A percentile compares a stretch with the other conserved stretches of the same genome.
Evolutionary conservation across 2,113 vertebrate genomes (phyloP).

Genomic region (Rallus limicola): DNA sequence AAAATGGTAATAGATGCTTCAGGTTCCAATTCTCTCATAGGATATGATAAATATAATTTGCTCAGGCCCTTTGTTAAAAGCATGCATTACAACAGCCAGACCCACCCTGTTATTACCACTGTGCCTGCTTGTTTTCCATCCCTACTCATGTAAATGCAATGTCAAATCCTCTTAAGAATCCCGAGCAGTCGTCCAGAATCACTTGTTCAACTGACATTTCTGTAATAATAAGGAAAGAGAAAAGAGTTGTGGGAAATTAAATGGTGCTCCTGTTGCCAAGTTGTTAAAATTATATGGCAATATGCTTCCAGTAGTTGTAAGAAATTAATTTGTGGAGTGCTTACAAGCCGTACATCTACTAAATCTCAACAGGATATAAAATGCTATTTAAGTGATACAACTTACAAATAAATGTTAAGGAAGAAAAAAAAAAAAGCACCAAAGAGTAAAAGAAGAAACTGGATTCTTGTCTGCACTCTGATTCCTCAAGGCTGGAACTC

Average conservation of each 20-base stretch:
- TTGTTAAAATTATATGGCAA: constrained; percentile 67
- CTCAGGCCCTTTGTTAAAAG: neutral
- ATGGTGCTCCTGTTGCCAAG: constrained; percentile 52
- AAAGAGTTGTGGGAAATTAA: constrained; percentile 68
- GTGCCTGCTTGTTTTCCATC: constrained; percentile 1
- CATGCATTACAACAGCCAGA: neutral
- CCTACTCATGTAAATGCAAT: constrained; percentile 56
- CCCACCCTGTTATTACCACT: neutral
- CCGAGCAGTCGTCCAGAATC: constrained; percentile 40
- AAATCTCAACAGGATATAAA: constrained; percentile 63
- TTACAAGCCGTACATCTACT: constrained; percentile 60
- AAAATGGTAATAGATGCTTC: constrained; percentile 48
- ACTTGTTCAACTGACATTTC: constrained; percentile 62
- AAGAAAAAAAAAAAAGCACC: constrained; percentile 25
- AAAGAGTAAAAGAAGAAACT: constrained; percentile 5
- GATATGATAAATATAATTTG: neutral
- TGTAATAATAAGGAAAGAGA: constrained; percentile 60
- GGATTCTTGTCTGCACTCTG: neutral
- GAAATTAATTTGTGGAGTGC: constrained; percentile 69
- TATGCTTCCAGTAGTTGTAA: constrained; percentile 67
- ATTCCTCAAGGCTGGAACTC: neutral
- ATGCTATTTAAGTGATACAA: constrained; percentile 58
- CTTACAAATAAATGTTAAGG: constrained; percentile 21
- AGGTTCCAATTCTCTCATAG: constrained; percentile 12
- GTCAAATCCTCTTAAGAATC: constrained; percentile 61